Evolutionary conservation across 2,797 vertebrate species (phyloP).

Genomic region (Adelosebastes latens): DNA sequence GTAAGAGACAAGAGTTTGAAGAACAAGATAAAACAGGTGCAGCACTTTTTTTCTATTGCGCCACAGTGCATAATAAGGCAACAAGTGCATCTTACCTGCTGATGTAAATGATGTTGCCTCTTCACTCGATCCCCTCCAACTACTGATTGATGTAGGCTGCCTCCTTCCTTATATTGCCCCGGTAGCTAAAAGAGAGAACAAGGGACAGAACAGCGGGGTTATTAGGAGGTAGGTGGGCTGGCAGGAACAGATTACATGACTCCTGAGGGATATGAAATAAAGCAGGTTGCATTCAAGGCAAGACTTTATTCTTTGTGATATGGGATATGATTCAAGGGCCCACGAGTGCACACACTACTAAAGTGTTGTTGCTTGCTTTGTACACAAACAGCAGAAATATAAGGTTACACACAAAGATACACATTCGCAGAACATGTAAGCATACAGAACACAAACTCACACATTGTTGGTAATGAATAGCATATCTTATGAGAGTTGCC

Average conservation of each 20-base stretch:
- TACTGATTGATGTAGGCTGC: constrained; percentile 35
- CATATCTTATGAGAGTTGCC: constrained; percentile 33
- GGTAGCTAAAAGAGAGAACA: constrained; percentile 61
- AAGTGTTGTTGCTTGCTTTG: constrained; percentile 40
- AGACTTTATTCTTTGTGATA: constrained; percentile 78
- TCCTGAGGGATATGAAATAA: constrained; percentile 78
- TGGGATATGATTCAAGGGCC: constrained; percentile 64
- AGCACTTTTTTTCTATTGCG: not conserved
- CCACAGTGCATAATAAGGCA: not conserved
- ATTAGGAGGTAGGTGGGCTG: constrained; percentile 72
- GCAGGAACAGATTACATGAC: constrained; percentile 76
- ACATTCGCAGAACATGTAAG: constrained; percentile 21
- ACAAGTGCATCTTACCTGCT: constrained; percentile 64
- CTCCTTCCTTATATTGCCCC: constrained; percentile 75
- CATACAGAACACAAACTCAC: constrained; percentile 18
- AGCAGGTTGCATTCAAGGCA: constrained; percentile 68
- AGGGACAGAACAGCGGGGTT: constrained; percentile 58
- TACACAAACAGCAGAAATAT: constrained; percentile 46
- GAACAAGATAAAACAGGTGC: not conserved
- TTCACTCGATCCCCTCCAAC: constrained; percentile 63
- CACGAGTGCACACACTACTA: constrained; percentile 13
- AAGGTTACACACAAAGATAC: constrained; percentile 33
- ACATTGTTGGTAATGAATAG: constrained; percentile 33
- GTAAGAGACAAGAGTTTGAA: not conserved
- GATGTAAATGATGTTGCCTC: constrained; percentile 37